Conservation (phyloP, 1,140 invertebrate genomes). For the Platyscapa corneri region DNA sequence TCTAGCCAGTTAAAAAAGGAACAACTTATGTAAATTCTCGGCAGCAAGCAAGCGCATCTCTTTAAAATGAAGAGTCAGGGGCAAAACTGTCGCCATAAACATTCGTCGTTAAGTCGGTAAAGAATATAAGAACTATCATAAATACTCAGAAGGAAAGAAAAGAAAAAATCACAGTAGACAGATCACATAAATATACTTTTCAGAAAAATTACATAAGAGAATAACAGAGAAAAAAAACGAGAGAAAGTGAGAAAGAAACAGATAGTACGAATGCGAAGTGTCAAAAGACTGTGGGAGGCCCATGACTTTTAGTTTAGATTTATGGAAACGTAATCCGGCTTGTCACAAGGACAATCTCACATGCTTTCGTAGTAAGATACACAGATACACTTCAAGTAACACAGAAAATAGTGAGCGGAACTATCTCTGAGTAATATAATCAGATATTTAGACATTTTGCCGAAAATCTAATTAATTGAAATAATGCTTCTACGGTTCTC, state of each 20-base stretch:
- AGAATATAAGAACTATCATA: slow-evolving; percentile 31
- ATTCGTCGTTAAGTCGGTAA: slow-evolving; percentile 36
- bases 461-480: not conserved
- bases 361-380: slow-evolving; percentile 23
- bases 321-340: slow-evolving; percentile 47
- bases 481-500: not conserved
- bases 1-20: not conserved
- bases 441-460: not conserved
- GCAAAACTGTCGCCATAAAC: slow-evolving; percentile 24
- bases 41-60: not conserved
- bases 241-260: not conserved
- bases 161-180: not conserved
- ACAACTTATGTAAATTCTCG: slow-evolving; percentile 37
- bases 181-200: slow-evolving; percentile 34
- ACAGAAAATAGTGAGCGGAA: not conserved
- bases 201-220: slow-evolving; percentile 32
- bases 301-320: slow-evolving; percentile 42
- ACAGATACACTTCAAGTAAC: no score
- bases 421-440: not conserved
- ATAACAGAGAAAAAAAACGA: not conserved
- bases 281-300: not conserved
- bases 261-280: not conserved
- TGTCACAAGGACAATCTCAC: slow-evolving; percentile 29
- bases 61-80: slow-evolving; percentile 37
- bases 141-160: slow-evolving; percentile 1